A percentile compares a stretch with the other conserved stretches of the same genome.
phyloP scores from a whole-genome alignment of 2,113 vertebrate species.

The Suncus etruscus region DNA sequence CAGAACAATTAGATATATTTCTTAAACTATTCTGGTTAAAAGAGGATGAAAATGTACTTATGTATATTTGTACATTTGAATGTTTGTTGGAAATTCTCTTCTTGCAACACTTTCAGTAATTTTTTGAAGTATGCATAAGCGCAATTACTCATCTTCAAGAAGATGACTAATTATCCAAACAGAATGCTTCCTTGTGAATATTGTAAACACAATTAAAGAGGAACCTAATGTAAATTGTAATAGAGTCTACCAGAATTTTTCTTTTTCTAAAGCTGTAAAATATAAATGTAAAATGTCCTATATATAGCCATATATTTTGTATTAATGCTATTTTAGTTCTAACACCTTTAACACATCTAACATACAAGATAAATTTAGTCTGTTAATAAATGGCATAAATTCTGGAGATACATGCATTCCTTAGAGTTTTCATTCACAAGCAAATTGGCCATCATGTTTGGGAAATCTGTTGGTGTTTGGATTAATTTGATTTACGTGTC shows the following conservation, averaged over 20 bases:
- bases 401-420: neutral
- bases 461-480: constrained; percentile 11
- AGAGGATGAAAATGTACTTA: constrained; percentile 48
- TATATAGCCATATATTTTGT: neutral
- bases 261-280: neutral
- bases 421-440: neutral
- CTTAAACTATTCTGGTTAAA: constrained; percentile 51
- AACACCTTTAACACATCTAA: neutral
- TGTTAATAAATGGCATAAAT: neutral
- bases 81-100: constrained; percentile 77
- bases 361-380: neutral
- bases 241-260: constrained; percentile 64
- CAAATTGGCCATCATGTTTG: neutral
- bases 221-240: constrained; percentile 76
- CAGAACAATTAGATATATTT: constrained; percentile 45
- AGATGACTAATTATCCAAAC: constrained; percentile 86
- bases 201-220: constrained; percentile 81
- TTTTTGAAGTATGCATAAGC: constrained; percentile 84
- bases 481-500: constrained; percentile 48
- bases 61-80: constrained; percentile 54
- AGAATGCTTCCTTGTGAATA: constrained; percentile 80
- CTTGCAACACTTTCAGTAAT: constrained; percentile 80
- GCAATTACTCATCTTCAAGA: constrained; percentile 82
- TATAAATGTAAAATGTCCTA: neutral
- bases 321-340: neutral